Conservation (phyloP, 2,888 invertebrate genomes). For the Noctua janthe region DNA sequence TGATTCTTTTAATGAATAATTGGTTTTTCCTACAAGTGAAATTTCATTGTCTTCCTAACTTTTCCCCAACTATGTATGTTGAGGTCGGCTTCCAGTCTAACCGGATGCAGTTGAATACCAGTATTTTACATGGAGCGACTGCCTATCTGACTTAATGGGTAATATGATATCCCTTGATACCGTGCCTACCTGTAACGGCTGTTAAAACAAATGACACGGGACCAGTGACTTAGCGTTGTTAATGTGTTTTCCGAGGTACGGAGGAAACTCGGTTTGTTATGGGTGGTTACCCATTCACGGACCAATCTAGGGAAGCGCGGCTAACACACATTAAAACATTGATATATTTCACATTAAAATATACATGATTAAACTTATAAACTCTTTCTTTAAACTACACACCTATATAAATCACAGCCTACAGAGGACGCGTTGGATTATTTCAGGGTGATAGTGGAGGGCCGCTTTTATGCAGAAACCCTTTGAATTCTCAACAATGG, state of each 20-base stretch:
- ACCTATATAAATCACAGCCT: slow-evolving; percentile 26
- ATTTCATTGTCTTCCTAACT: too few relatives aligned
- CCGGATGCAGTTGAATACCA: not conserved
- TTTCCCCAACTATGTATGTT: not conserved
- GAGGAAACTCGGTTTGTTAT: not conserved
- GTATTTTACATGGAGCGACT: too few relatives aligned
- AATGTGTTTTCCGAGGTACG: not conserved
- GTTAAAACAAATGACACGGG: not conserved
- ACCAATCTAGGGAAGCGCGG: not conserved
- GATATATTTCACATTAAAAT: not conserved
- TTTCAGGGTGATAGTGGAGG: slow-evolving; percentile 95
- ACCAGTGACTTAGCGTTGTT: not conserved
- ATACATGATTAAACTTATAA: not conserved
- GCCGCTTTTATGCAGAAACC: slow-evolving; percentile 94
- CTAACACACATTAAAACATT: not conserved
- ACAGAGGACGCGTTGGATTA: slow-evolving; percentile 40
- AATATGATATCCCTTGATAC: too few relatives aligned
- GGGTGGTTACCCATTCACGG: not conserved
- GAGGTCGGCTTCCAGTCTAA: not conserved
- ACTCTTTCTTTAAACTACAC: not conserved
- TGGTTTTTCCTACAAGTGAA: too few relatives aligned
- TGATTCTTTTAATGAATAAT: too few relatives aligned
- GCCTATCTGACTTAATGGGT: too few relatives aligned
- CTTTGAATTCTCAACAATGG: slow-evolving; percentile 92
- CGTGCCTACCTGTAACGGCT: not conserved